Percentiles rank a stretch among this genome's conserved stretches.
phyloP scores from a whole-genome alignment of 1,140 invertebrate species.

The Panagrolaimus sp. region DNA sequence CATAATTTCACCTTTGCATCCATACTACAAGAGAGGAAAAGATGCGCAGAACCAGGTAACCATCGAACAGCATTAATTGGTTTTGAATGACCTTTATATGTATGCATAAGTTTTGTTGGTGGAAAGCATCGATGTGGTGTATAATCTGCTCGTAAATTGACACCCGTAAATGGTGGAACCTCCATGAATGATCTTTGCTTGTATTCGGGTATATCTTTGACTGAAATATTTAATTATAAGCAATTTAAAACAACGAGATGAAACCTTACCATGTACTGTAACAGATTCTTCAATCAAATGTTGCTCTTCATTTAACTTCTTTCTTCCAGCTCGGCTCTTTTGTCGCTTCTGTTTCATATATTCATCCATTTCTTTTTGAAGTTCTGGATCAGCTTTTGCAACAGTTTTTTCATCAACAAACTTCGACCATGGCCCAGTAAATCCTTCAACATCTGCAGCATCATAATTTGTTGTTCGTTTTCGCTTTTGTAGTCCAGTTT shows the following conservation, averaged over 20 bases:
- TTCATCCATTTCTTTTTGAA: conserved; percentile 85
- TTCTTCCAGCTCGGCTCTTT: conserved; percentile 47
- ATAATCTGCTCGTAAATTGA: conserved; percentile 83
- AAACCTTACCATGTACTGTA: conserved; percentile 78
- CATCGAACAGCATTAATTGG: conserved; percentile 90
- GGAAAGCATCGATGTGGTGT: conserved; percentile 92
- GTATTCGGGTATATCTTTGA: conserved; percentile 89
- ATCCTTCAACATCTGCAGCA: conserved; percentile 81
- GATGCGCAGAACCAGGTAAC: conserved; percentile 89
- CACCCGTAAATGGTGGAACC: conserved; percentile 86
- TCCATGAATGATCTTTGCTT: conserved; percentile 90
- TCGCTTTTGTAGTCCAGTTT: conserved; percentile 68
- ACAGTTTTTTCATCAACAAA: conserved; percentile 83
- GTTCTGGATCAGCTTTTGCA: conserved; percentile 78
- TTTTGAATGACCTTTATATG: conserved; percentile 93
- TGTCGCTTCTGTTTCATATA: conserved; percentile 66
- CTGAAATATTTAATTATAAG: conserved; percentile 64
- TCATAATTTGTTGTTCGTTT: conserved; percentile 85
- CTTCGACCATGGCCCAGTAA: conserved; percentile 84
- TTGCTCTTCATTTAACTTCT: conserved; percentile 42
- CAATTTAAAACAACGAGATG: conserved; percentile 21
- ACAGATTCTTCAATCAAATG: conserved; percentile 76
- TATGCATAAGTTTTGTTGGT: conserved; percentile 90
- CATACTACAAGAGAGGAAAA: conserved; percentile 90
- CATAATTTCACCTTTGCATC: conserved; percentile 83